Conservation (phyloP, 2,797 vertebrate species). For the Sciurus vulgaris region DNA sequence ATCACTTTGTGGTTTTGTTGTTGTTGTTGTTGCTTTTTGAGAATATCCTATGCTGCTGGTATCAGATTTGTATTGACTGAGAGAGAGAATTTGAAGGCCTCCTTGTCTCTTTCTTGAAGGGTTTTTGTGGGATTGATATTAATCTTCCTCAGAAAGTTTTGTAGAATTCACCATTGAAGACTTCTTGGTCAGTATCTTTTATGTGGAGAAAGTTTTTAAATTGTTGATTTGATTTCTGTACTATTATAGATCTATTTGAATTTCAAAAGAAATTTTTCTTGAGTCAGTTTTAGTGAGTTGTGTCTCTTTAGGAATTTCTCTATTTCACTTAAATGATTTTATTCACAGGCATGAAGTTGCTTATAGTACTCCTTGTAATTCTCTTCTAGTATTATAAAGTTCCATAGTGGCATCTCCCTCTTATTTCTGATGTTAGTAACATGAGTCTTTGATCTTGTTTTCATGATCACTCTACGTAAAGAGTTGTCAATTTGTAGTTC, state of each 20-base stretch:
- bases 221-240: background rate
- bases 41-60: background rate
- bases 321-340: background rate
- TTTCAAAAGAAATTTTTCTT: background rate
- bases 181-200: background rate
- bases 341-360: background rate
- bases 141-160: background rate
- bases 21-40: background rate
- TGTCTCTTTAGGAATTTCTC: background rate
- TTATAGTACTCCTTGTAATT: background rate
- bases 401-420: background rate
- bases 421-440: background rate
- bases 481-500: background rate
- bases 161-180: background rate
- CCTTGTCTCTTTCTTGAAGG: background rate
- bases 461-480: background rate
- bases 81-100: background rate
- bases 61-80: background rate
- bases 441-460: background rate
- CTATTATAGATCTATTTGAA: background rate
- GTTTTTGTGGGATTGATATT: background rate
- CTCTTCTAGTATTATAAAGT: background rate
- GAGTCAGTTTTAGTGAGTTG: background rate
- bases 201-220: background rate
- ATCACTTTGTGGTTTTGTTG: background rate